phyloP scores from a whole-genome alignment of 2,113 vertebrate genomes.

The Lamprotornis superbus region DNA sequence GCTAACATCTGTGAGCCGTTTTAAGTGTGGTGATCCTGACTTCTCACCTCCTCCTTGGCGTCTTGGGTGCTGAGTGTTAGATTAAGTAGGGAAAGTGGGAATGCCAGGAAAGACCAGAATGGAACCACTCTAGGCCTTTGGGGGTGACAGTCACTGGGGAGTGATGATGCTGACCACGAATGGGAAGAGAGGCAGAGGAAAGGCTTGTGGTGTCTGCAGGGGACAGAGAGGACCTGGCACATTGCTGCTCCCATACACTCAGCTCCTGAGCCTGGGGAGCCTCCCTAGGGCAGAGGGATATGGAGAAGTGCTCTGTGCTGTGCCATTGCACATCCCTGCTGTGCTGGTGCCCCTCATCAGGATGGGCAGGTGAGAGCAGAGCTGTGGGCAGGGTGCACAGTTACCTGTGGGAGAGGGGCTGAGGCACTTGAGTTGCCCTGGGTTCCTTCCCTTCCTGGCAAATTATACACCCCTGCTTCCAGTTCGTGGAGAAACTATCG shows the following conservation, averaged over 20 bases:
- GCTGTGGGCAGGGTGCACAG: background rate
- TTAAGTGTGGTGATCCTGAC: background rate
- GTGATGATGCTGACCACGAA: rapidly evolving
- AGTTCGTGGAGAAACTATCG: background rate
- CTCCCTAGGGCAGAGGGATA: background rate
- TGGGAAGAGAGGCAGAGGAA: background rate
- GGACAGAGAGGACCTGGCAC: background rate
- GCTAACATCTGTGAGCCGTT: background rate
- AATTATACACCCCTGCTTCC: background rate
- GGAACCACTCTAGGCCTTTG: background rate
- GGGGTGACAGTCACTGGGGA: rapidly evolving
- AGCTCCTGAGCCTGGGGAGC: background rate
- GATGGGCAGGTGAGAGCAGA: background rate
- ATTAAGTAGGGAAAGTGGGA: background rate
- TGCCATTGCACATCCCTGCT: rapidly evolving
- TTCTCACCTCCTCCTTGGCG: background rate
- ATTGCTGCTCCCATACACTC: rapidly evolving
- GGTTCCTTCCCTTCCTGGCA: background rate
- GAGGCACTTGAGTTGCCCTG: background rate
- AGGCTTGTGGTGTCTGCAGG: background rate
- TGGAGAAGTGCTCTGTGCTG: background rate
- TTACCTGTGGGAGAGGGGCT: background rate
- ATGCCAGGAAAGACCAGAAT: background rate
- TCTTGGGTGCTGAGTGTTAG: background rate
- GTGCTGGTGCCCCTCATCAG: background rate